phyloP scores from a whole-genome alignment of 1,140 invertebrate species.

The Daktulosphaira vitifoliae region DNA sequence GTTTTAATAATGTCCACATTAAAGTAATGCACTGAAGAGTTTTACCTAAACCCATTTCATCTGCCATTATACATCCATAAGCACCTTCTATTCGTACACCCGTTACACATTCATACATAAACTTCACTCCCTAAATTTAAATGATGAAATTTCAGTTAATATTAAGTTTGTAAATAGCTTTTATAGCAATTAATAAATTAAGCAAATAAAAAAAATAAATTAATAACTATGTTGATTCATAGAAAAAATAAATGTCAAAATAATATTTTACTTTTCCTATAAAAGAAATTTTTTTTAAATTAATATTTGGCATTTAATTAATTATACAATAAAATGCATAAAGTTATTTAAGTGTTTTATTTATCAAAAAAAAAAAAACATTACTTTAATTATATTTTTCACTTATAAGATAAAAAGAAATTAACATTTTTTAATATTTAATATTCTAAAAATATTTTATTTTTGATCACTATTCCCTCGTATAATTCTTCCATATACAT shows the following conservation, averaged over 20 bases:
- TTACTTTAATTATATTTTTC: too few species aligned
- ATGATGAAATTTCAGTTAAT: too few species aligned
- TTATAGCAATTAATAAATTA: not conserved
- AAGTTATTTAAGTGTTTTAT: too few species aligned
- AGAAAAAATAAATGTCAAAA: constrained; percentile 4
- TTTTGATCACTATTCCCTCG: too few species aligned
- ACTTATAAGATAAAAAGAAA: too few species aligned
- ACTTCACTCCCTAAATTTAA: constrained; percentile 83
- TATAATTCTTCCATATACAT: too few species aligned
- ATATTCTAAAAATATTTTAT: too few species aligned
- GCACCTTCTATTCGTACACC: constrained; percentile 78
- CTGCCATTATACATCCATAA: constrained; percentile 96
- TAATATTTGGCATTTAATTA: too few species aligned
- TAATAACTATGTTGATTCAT: constrained; percentile 12
- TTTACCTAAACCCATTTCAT: constrained; percentile 97
- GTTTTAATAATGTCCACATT: constrained; percentile 86
- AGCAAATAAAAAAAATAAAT: constrained; percentile 6
- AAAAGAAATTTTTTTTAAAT: not conserved
- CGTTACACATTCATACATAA: constrained; percentile 99
- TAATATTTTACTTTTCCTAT: not conserved
- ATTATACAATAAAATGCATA: too few species aligned
- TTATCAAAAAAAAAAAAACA: too few species aligned
- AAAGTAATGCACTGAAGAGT: constrained; percentile 97
- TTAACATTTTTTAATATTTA: too few species aligned
- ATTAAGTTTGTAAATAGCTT: constrained; percentile 24